Conservation (phyloP, 2,888 invertebrate genomes). For the Andricus quercusramuli region DNA sequence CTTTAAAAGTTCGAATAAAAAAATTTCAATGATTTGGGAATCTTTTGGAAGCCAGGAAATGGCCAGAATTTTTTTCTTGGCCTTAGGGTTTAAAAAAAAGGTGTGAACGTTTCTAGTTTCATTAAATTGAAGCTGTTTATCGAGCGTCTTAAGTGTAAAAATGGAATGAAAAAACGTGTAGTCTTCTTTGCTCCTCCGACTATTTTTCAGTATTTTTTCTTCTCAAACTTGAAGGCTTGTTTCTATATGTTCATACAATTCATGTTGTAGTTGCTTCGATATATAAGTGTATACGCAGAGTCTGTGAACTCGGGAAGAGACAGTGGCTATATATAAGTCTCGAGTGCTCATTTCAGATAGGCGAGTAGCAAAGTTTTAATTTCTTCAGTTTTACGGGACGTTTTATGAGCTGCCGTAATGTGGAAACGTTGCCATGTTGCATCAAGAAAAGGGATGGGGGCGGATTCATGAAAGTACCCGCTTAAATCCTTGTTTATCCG, state of each 20-base stretch:
- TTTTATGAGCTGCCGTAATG: slow-evolving; percentile 67
- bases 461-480: slow-evolving; percentile 52
- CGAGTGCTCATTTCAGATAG: slow-evolving; percentile 69
- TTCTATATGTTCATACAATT: background rate
- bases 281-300: background rate
- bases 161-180: background rate
- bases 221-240: background rate
- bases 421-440: slow-evolving; percentile 52
- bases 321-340: slow-evolving; percentile 50
- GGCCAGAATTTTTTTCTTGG: no score
- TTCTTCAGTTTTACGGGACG: slow-evolving; percentile 69
- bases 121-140: background rate
- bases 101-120: background rate
- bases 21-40: no score
- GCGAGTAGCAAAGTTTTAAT: slow-evolving; percentile 70
- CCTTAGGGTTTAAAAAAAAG: background rate
- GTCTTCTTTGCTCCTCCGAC: background rate
- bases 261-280: background rate
- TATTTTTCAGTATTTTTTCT: background rate
- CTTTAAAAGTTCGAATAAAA: no score
- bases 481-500: slow-evolving; percentile 58
- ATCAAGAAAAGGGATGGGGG: slow-evolving; percentile 8
- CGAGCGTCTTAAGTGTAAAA: background rate
- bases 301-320: slow-evolving; percentile 8
- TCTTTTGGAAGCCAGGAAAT: no score